Evolutionary conservation across 2,888 invertebrate species (phyloP), one percentile per base, ranked within the genome.

Genomic region (Crematogaster levior): DNA sequence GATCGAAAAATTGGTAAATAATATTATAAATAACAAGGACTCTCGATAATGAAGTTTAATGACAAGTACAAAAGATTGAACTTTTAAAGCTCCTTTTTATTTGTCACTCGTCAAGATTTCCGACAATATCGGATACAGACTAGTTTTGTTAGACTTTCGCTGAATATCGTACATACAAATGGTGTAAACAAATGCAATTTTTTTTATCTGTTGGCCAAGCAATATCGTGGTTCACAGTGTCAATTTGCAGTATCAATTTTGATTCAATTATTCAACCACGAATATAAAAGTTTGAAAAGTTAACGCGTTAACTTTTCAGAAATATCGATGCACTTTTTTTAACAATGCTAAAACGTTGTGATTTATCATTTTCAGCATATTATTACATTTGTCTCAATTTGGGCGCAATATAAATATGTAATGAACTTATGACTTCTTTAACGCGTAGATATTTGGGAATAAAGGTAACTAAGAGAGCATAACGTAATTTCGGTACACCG

Each of bases 401-500:
- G 4, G 3, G 10, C 12, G 18, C 0, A 40, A 12, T 34, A 6
- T 24, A 70, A 40, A 72, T 72, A 40, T 18, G n/a, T 56, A 24
- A 24, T 18, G 15, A 70, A 37, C 1, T 37, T 53, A 37, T 4
- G 0, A 18, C 30, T 37, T 51, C 15, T 70, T 70, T 37, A 53
- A 70, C 21, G 51, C 18, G 15, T 4, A 46, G 46, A 34, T 46
- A 43, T 79, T 65, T 40, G 37, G 10, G 65, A 53, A 21, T 27
- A n/a, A 37, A 51, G 51, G 30, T 48, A 46, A 40, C 51, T 75
- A 70, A 27, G 40, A 58, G 58, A 73, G 15, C 58, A 58, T 73
- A 70, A 63, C 53, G n/a, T 51, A 53, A 75, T 75, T 75, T 75
- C 53, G 75, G 51, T 65, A 68, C 30, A 53, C 40, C 77, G 12